phyloP scores from a whole-genome alignment of 2,113 vertebrate species.

The Tonatia bakeri region DNA sequence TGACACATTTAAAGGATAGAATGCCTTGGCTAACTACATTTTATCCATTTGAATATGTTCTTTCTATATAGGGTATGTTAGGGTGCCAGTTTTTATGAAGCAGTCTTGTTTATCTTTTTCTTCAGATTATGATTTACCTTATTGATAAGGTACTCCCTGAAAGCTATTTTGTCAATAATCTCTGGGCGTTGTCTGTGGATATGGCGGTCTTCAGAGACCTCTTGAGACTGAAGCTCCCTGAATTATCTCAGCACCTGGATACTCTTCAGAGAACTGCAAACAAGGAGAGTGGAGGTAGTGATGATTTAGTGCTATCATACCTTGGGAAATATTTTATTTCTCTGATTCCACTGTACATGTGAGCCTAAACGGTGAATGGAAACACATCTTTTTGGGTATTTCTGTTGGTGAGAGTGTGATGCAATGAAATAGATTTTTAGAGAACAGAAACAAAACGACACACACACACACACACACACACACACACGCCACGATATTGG shows the following conservation, averaged over 20 bases:
- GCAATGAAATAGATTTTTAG: not conserved
- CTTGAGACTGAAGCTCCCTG: constrained; percentile 87
- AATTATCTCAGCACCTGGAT: constrained; percentile 89
- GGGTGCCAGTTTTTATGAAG: not conserved
- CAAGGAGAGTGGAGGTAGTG: constrained; percentile 86
- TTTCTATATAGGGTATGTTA: not conserved
- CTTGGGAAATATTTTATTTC: not conserved
- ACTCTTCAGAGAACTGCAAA: constrained; percentile 88
- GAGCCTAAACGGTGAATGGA: not conserved
- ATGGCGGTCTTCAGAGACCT: constrained; percentile 94
- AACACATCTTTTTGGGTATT: not conserved
- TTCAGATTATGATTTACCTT: constrained; percentile 98
- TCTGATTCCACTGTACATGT: not conserved
- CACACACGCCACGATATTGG: not conserved
- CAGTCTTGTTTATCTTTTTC: constrained; percentile 35
- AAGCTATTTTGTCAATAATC: constrained; percentile 98
- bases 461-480: too few species aligned
- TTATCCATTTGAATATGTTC: not conserved
- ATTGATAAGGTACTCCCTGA: constrained; percentile 99
- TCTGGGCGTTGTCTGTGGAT: constrained; percentile 94
- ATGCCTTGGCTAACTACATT: not conserved
- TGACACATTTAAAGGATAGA: not conserved
- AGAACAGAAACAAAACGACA: not conserved
- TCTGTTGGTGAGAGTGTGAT: not conserved
- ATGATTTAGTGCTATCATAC: not conserved